Evolutionary conservation across 2,888 invertebrate genomes (phyloP), one percentile per base, ranked within the genome.

Genomic region (Meteorus colon): DNA sequence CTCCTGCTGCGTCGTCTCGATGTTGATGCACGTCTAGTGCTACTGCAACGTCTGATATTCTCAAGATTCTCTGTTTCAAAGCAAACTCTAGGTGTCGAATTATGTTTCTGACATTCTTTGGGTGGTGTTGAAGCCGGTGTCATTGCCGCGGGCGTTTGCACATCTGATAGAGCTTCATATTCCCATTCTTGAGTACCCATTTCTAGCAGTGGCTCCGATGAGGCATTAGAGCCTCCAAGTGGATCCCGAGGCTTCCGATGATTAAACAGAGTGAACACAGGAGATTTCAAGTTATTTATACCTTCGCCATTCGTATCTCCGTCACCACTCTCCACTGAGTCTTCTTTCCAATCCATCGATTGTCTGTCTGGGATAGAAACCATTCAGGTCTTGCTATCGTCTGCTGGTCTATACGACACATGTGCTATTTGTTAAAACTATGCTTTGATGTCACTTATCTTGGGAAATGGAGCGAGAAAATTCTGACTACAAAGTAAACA

Each of bases 1-100:
- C 96, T 96, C 51, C 91, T 86, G 90, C 88, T 89, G 91, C 90
- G 87, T 92, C 89, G 79, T 90, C 91, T 41, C 92, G 92, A 10
- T 92, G 73, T 74, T 55, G 78, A 74, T 75, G 77, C 75, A 45
- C 60, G 77, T 74, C 79, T 75, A 16, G 66, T 78, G 68, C 89
- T 89, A 77, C 89, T 89, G 6, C 88, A 82, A 60, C 89, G 83
- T 77, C 89, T 84, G 2, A 88, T 88, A 16, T 86, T 84, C 16
- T 88, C 86, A 75, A 88, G 82, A 74, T 88, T 89, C 72, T 89
- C 87, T 2, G 88, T 82, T 77, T 90, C 94, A 85, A 94, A 94
- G 86, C 94, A 94, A 65, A 94, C 94, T 82, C 93, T 92, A 78
- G 88, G 87, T 10, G 84, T 78, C 24, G 85, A 80, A 37, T 85